Conservation (phyloP, 2,113 vertebrate species). For the Lophura nycthemera region DNA sequence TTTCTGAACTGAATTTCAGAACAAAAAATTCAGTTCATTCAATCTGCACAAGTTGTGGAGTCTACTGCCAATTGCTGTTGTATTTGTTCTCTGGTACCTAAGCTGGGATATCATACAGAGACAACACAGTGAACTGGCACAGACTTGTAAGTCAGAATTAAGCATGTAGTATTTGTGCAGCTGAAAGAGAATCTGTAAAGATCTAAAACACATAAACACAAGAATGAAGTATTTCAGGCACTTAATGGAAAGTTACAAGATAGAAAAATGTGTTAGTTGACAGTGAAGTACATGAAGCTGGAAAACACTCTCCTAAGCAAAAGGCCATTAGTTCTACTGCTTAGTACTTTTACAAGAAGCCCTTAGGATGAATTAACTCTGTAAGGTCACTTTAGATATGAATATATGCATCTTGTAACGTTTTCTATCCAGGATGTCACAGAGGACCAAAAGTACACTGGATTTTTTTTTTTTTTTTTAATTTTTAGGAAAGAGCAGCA, state of each 20-base stretch:
- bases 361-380: neutral
- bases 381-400: neutral
- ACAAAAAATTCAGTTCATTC: neutral
- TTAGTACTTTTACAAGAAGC: neutral
- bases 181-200: neutral
- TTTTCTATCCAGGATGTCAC: neutral
- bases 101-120: neutral
- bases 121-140: neutral
- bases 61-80: neutral
- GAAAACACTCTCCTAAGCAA: neutral
- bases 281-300: neutral
- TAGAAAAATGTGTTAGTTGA: neutral
- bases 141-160: neutral
- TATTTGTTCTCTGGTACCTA: neutral
- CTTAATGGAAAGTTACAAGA: neutral
- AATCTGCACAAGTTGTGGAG: neutral
- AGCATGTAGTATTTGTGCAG: neutral
- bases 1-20: neutral
- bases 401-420: neutral
- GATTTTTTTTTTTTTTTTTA: neutral
- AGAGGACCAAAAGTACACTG: neutral
- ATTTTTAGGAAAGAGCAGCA: neutral
- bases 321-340: neutral
- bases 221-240: neutral
- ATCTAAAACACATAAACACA: neutral